Evolutionary conservation across 2,113 vertebrate genomes (phyloP).

Genomic region (Myrmecophaga tridactyla): DNA sequence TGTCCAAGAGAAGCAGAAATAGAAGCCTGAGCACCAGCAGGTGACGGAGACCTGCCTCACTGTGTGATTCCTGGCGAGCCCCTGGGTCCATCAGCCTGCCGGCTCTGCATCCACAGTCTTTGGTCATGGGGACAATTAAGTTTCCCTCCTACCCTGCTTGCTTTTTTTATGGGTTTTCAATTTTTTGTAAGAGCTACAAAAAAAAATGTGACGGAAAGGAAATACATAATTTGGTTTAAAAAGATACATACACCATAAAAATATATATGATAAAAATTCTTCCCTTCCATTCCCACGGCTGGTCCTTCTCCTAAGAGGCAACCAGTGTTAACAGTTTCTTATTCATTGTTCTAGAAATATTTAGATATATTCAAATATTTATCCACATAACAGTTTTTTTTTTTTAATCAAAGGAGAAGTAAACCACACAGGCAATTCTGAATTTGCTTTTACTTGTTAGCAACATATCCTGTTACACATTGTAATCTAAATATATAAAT

Average conservation of each 20-base stretch:
- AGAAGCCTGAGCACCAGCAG: not conserved
- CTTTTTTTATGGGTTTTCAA: not conserved
- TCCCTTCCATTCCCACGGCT: not conserved
- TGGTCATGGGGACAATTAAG: not conserved
- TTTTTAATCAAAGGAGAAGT: not conserved
- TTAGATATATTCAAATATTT: not conserved
- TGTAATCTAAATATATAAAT: not conserved
- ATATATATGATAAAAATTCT: not conserved
- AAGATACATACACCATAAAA: not conserved
- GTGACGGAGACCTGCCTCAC: not conserved
- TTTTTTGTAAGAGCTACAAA: not conserved
- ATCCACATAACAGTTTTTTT: not conserved
- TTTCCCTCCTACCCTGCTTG: not conserved
- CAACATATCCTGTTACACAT: not conserved
- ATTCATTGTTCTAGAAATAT: not conserved
- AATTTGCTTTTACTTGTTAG: not conserved
- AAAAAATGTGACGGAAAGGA: not conserved
- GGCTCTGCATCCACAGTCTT: not conserved
- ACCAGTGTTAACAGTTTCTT: not conserved
- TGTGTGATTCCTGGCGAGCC: not conserved
- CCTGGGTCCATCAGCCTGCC: not conserved
- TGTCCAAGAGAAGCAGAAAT: not conserved
- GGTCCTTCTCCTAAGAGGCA: not conserved
- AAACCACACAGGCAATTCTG: not conserved
- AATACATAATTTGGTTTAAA: not conserved